Percentiles rank a stretch among this genome's conserved stretches.
These are phyloP conservation scores for Spea bombifrons DNA, from an alignment of 2,113 vertebrate genomes.

Conservation along the genomic window DNA sequence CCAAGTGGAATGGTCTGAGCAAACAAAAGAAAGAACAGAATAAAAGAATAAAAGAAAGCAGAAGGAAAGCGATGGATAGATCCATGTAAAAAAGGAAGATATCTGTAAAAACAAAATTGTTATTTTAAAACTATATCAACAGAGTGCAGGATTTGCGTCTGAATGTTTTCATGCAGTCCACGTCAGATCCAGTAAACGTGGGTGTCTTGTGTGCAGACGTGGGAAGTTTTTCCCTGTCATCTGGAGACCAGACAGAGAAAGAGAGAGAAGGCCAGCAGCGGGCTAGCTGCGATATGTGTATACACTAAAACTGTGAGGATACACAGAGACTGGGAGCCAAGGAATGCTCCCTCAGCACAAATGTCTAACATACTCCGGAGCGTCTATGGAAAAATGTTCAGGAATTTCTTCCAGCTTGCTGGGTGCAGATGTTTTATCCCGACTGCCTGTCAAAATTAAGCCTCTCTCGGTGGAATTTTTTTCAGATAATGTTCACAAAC, in stretches of 20 bases:
- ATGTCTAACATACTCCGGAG: slow-evolving; percentile 26
- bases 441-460: slow-evolving; percentile 15
- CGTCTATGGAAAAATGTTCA: slow-evolving; percentile 24
- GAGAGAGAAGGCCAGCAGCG: neutral
- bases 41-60: neutral
- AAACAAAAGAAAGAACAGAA: neutral
- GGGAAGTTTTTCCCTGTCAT: slow-evolving; percentile 38
- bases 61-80: neutral
- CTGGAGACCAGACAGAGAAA: slow-evolving; percentile 41
- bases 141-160: no score
- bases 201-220: slow-evolving; percentile 27
- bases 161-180: neutral
- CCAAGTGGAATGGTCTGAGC: neutral
- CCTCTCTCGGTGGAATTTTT: neutral
- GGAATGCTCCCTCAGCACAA: slow-evolving; percentile 46
- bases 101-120: neutral
- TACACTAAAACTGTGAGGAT: neutral
- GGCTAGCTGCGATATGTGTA: slow-evolving; percentile 32
- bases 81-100: neutral
- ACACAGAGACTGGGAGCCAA: slow-evolving; percentile 2
- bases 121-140: neutral
- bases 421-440: slow-evolving; percentile 35
- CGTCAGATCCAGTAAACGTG: slow-evolving; percentile 24
- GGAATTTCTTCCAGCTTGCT: slow-evolving; percentile 39
- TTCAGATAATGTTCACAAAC: no score